Evolutionary conservation across 2,113 vertebrate genomes (phyloP), one percentile per base, ranked within the genome.

Genomic region (Oreochromis spilurus): DNA sequence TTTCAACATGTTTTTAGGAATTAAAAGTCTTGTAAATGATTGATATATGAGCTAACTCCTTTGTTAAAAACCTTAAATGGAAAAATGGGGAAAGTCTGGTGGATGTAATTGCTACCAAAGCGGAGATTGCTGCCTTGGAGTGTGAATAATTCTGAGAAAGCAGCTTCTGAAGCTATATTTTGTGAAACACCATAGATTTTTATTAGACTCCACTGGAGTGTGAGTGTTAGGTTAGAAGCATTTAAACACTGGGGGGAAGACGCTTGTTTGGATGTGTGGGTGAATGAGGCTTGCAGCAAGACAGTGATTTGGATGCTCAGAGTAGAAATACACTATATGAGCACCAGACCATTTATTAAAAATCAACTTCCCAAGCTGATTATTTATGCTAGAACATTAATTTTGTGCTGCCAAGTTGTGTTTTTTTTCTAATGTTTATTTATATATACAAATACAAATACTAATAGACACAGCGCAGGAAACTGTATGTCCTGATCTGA

Each of bases 391-490:
- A 65, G 34, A 38, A 65, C 60, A 65, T 65, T 38, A 21, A 65
- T 38, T 40, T 67, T 67, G n/a, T 72, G 19, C 65, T 72, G 21
- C 21, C 38, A 43, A 72, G 2, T 38, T 72, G 38, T 45, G 17
- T 24, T 70, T 70, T 70, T 24, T 72, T 65, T 21, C 34, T 45
- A 24, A 9, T 70, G 0, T 70, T 3, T 70, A 72, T 72, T 72
- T 72, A 29, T 48, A 48, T 45, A 26, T 17, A 17, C 40, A 48
- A 72, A 72, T 72, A 29, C 24, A 26, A 72, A 45, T 26, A 72
- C 40, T 26, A 43, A 43, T 24, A 70, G 36, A 70, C 65, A 70
- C 7, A 43, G 40, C 0, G 21, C 40, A 75, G 24, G 0, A 19
- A 3, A 11, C 67, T 19, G 40, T 48, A 17, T 17, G 43, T 75